phyloP scores from a whole-genome alignment of 2,797 vertebrate genomes.

The Nannoperca australis region DNA sequence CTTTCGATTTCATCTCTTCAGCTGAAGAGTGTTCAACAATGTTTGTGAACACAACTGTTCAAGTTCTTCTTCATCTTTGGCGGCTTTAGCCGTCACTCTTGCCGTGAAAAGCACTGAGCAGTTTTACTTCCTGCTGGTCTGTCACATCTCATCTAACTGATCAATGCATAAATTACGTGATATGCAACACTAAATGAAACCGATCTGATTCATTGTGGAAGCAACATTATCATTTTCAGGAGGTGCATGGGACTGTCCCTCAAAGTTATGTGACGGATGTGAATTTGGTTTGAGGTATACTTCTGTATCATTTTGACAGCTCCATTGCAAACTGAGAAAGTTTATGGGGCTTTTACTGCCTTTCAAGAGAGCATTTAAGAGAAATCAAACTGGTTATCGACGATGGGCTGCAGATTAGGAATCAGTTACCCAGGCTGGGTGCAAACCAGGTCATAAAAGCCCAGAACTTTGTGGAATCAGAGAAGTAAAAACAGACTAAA shows the following conservation, averaged over 20 bases:
- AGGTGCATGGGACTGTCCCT: conserved; percentile 69
- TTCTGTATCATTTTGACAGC: conserved; percentile 49
- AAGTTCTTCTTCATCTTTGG: conserved; percentile 24
- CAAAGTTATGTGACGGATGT: conserved; percentile 43
- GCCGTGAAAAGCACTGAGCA: conserved; percentile 8
- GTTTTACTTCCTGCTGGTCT: conserved; percentile 36
- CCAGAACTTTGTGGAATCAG: not conserved
- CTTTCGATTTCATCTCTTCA: conserved; percentile 17
- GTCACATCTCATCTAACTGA: conserved; percentile 44
- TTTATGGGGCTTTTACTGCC: conserved; percentile 51
- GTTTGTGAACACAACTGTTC: conserved; percentile 4
- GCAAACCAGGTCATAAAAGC: conserved; percentile 11
- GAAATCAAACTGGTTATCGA: conserved; percentile 42
- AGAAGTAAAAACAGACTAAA: conserved; percentile 5
- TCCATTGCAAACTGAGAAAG: conserved; percentile 22
- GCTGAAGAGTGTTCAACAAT: not conserved
- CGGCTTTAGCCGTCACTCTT: conserved; percentile 12
- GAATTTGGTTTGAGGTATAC: conserved; percentile 52
- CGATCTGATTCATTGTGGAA: conserved; percentile 58
- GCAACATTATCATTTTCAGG: conserved; percentile 26
- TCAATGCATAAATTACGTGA: conserved; percentile 33
- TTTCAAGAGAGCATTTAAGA: conserved; percentile 47
- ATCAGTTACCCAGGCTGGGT: conserved; percentile 1
- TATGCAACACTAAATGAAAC: conserved; percentile 38
- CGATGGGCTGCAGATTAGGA: not conserved